These are phyloP conservation scores for Condylura cristata DNA, from an alignment of 2,113 vertebrate species.

Conservation along the genomic window DNA sequence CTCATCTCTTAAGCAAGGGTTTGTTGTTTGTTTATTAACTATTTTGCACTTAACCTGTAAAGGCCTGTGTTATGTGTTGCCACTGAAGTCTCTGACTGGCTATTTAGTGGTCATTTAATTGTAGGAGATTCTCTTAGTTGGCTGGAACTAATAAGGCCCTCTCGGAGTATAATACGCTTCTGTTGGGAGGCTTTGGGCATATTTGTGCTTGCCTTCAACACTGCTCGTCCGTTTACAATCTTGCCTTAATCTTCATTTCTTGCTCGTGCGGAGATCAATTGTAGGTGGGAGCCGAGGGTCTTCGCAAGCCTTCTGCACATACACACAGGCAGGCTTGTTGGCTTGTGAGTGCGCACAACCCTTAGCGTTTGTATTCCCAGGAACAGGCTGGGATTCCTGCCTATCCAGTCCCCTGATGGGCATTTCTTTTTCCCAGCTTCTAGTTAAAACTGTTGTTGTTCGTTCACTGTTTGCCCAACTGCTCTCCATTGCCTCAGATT, in stretches of 20 bases:
- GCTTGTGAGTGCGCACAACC: not conserved
- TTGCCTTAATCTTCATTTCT: not conserved
- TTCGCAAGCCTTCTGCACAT: not conserved
- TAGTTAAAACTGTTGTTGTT: not conserved
- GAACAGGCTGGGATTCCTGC: not conserved
- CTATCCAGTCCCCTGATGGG: not conserved
- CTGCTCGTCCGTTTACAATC: not conserved
- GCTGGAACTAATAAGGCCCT: too few species aligned
- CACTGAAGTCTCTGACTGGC: not conserved
- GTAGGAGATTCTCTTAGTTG: not conserved
- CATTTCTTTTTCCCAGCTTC: not conserved
- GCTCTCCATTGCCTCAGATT: not conserved
- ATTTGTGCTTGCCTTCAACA: not conserved
- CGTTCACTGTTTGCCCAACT: not conserved
- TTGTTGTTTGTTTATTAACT: not conserved
- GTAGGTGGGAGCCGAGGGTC: not conserved
- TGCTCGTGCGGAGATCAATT: not conserved
- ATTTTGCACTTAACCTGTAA: not conserved
- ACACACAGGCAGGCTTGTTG: not conserved
- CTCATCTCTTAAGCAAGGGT: rapidly evolving
- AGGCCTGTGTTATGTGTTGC: not conserved
- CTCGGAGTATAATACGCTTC: not conserved
- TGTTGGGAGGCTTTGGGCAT: not conserved
- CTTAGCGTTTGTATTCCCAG: not conserved
- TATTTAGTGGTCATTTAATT: not conserved